Conservation (phyloP, 2,888 invertebrate species). For the Trichogramma dendrolimi region DNA sequence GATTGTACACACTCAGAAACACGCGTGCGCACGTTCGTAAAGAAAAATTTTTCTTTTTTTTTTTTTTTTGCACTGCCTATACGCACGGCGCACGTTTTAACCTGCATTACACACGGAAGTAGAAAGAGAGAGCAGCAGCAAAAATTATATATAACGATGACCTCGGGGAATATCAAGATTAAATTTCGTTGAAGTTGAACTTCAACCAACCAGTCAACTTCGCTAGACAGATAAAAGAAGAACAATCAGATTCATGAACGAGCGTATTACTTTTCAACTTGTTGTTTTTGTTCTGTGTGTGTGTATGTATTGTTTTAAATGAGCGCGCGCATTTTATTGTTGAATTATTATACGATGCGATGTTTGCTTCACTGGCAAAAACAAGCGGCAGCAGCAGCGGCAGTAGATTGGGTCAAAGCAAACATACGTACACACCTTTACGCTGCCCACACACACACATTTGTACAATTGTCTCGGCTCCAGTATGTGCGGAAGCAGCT, state of each 20-base stretch:
- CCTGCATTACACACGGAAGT: constrained; percentile 6
- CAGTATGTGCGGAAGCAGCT: constrained; percentile 8
- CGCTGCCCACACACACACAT: too few species aligned
- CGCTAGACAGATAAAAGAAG: background rate
- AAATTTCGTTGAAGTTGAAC: background rate
- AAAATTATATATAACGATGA: constrained; percentile 1
- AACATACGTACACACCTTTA: too few species aligned
- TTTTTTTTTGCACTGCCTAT: constrained; percentile 3
- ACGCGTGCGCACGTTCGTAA: constrained; percentile 5
- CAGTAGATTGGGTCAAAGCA: too few species aligned
- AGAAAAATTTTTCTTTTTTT: background rate
- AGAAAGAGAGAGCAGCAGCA: background rate
- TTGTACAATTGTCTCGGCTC: too few species aligned
- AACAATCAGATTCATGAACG: background rate
- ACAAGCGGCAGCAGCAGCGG: too few species aligned
- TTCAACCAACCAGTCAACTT: constrained; percentile 3
- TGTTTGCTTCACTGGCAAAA: too few species aligned
- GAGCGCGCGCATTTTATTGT: too few species aligned
- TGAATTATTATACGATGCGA: too few species aligned
- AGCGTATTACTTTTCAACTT: constrained; percentile 28
- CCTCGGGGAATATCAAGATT: constrained; percentile 9
- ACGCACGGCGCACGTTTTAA: background rate
- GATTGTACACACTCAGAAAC: too few species aligned
- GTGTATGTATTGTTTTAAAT: too few species aligned
- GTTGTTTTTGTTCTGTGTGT: constrained; percentile 19